Percentiles rank a stretch among this genome's conserved stretches.
Conservation (phyloP, 2,888 invertebrate species). For the Phortica okadai region DNA sequence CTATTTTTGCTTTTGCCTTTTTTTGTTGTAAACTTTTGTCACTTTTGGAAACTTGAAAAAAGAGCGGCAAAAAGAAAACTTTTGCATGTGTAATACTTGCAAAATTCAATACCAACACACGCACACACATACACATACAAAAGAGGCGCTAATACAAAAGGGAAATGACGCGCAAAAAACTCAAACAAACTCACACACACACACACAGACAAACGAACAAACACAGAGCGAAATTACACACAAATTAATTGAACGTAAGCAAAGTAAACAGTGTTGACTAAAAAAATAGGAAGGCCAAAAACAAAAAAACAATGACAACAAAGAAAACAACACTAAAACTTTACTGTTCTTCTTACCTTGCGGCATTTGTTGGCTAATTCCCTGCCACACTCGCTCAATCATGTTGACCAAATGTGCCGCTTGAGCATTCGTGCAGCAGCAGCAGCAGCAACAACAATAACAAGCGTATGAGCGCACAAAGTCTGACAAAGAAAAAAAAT, state of each 20-base stretch:
- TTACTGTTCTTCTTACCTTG: slow-evolving; percentile 2
- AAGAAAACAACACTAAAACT: background rate
- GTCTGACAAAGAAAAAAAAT: background rate
- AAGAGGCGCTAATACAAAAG: too few species aligned
- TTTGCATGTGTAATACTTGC: background rate
- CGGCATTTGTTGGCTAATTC: slow-evolving; percentile 10
- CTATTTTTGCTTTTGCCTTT: background rate
- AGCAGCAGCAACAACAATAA: background rate
- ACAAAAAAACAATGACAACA: background rate
- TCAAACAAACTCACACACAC: slow-evolving; percentile 1
- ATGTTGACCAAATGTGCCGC: slow-evolving; percentile 32
- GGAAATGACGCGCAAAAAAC: too few species aligned
- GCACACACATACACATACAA: too few species aligned
- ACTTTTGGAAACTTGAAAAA: too few species aligned
- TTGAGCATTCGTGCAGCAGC: slow-evolving; percentile 23
- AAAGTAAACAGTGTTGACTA: slow-evolving; percentile 50
- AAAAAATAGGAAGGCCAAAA: slow-evolving; percentile 56
- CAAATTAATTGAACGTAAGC: slow-evolving; percentile 71
- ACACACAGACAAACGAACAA: background rate
- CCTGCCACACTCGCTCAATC: slow-evolving; percentile 5
- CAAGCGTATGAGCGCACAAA: background rate
- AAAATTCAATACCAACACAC: too few species aligned
- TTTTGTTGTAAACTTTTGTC: background rate
- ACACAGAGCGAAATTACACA: slow-evolving; percentile 60
- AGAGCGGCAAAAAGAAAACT: background rate